Conservation (phyloP, 2,888 invertebrate species). For the Glyphotaelius pellucidus region DNA sequence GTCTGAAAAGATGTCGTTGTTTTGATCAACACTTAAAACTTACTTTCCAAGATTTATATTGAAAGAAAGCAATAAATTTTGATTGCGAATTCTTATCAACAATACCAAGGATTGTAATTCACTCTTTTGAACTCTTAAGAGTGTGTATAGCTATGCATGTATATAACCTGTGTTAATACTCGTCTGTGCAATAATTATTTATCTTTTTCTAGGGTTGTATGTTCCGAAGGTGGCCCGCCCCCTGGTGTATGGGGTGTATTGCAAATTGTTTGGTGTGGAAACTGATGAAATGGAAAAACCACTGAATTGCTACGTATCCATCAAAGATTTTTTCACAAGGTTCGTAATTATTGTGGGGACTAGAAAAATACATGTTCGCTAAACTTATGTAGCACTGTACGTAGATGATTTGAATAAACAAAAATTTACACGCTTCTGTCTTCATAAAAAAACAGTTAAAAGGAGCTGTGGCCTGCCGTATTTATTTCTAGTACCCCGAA, state of each 20-base stretch:
- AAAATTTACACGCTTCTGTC: neutral
- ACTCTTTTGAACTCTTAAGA: neutral
- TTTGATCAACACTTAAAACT: neutral
- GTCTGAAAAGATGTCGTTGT: neutral
- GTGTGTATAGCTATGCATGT: neutral
- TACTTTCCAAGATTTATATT: neutral
- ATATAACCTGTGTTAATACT: neutral
- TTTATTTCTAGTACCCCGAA: neutral
- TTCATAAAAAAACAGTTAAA: neutral
- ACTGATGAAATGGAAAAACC: conserved; percentile 80
- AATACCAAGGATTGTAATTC: neutral
- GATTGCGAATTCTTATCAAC: neutral
- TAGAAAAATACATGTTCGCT: neutral
- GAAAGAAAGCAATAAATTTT: neutral
- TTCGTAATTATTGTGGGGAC: conserved; percentile 32
- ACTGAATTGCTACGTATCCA: conserved; percentile 77
- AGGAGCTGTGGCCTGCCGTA: neutral
- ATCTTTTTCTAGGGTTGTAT: conserved; percentile 56
- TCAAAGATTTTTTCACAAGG: conserved; percentile 79
- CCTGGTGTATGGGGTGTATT: conserved; percentile 75
- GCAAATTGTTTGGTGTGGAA: conserved; percentile 78
- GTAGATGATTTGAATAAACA: no score
- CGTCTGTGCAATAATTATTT: neutral
- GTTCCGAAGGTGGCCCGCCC: conserved; percentile 77
- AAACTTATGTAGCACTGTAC: neutral